Base-by-base conservation (phyloP, 2,113 vertebrate genomes). In the Potamarius usumacintae region DNA sequence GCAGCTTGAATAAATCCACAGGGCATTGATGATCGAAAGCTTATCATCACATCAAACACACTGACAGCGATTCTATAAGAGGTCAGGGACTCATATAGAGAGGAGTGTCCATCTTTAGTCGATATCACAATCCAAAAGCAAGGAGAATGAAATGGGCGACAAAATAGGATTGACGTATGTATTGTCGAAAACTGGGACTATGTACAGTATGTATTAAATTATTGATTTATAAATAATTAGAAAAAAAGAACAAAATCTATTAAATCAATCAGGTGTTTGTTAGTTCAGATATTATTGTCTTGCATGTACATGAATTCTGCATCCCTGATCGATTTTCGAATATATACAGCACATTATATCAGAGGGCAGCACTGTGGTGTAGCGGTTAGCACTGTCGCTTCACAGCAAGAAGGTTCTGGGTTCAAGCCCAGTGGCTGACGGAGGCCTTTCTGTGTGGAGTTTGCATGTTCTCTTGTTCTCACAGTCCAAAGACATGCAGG, bases 1-100 rank as follows among this genome's bases (percentile, higher is more conserved):
- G 55, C 63, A 88, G 52, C 71, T 48, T 62, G 79, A 65, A 78
- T 81, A 89, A 90, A 77, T 92, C 88, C 91, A 91, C 82, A n/a
- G 88, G 0, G 84, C 12, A 89, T 82, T 60, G 74, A 82, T 82
- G 30, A 86, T 84, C 55, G 1, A 82, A 85, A 69, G 48, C 57
- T 58, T 82, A 52, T 86, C 62, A 30, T n/a, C 74, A 90, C 60
- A 79, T 85, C 77, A 82, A 71, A 82, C 83, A 65, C 53, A 53
- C 50, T 60, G 77, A 69, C 53, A 83, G 71, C 58, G 52, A 53
- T 72, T 65, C 65, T 20, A 34, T 67, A 20, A 42, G 53, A 77
- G 18, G n/a, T 48, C 20, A 74, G 67, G 7, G 74, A 25, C 18
- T 78, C 25, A 57, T 4, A 76, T 9, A n/a, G 77, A 84, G 27